Conservation (phyloP, 64 coral and sea anemone genomes). For the Montipora foliosa region DNA sequence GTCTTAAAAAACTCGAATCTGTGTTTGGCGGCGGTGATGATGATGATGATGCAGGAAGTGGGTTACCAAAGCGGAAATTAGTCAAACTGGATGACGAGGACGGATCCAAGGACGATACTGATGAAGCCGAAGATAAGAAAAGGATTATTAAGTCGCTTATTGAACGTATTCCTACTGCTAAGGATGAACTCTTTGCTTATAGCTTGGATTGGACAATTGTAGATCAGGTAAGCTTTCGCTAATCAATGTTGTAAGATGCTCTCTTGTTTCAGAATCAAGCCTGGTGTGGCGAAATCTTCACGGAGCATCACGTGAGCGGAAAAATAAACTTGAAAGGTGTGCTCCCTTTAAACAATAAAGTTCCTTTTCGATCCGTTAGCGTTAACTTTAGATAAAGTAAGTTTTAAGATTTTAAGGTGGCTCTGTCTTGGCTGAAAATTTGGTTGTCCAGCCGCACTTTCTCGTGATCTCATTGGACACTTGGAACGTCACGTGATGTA, state of each 20-base stretch:
- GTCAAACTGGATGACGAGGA: conserved; percentile 97
- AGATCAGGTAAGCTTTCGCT: conserved; percentile 84
- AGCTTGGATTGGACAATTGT: conserved; percentile 93
- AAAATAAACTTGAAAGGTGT: not conserved
- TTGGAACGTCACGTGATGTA: conserved; percentile 38
- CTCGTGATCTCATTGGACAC: conserved; percentile 35
- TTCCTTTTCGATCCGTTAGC: not conserved
- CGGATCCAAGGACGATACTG: conserved; percentile 52
- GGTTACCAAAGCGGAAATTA: conserved; percentile 72
- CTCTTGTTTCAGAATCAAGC: not conserved
- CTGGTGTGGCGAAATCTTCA: not conserved
- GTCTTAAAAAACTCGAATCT: conserved; percentile 92
- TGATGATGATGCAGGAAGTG: conserved; percentile 65
- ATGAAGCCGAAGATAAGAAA: conserved; percentile 98
- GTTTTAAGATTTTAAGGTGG: conserved; percentile 53
- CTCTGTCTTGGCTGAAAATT: conserved; percentile 15
- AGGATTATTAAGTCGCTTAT: conserved; percentile 98
- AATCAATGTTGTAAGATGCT: not conserved
- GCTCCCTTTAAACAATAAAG: not conserved
- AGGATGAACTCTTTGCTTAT: conserved; percentile 99
- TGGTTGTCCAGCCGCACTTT: conserved; percentile 30
- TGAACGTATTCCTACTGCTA: conserved; percentile 99
- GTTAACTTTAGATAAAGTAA: not conserved
- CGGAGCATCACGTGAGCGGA: conserved; percentile 14
- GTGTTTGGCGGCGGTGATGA: conserved; percentile 90